Evolutionary conservation across 2,797 vertebrate species (phyloP), one percentile per base, ranked within the genome.

Genomic region (Anomalospiza imberbis): DNA sequence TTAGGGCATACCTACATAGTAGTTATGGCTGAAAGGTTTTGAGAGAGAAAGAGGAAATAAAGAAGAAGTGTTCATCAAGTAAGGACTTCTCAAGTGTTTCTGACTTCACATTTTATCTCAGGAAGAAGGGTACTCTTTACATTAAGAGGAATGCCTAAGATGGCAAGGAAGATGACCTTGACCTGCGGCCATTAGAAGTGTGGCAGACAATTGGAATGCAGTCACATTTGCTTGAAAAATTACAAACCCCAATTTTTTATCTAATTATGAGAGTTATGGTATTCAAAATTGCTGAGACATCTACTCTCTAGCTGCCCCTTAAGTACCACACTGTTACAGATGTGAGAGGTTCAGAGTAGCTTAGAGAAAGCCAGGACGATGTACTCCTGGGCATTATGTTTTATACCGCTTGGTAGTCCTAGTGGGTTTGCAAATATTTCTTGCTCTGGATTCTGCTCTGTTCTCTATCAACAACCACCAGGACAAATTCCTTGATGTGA

Each of bases 1-100:
- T 95, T 93, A 34, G 95, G 97, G 77, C 93, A 97, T 95, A 34
- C 34, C 96, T 93, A 94, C 91, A 88, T 13, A 40, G 78, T 86
- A 87, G 82, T 72, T 63, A 72, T 70, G 82, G 12, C 51, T 89
- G 26, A 66, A 92, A 93, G 32, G 14, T 76, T 95, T 78, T 75
- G 40, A 50, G 71, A 60, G 34, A 85, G 32, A 84, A 88, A 53
- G 71, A 75, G 42, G 55, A 83, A 93, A 76, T 71, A 66, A 74
- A 79, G 28, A 82, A 62, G 32, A 62, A 50, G 5, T 53, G 11
- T 89, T 88, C 57, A 25, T 67, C 15, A 28, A 84, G 65, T 73
- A 71, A 84, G 16, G 73, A 38, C 19, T 94, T 85, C 8, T 54
- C 1, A 2, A 66, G 12, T 85, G 50, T 84, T 93, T 88, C 40